phyloP scores from a whole-genome alignment of 2,888 invertebrate genomes.

The Rosalia funebris region DNA sequence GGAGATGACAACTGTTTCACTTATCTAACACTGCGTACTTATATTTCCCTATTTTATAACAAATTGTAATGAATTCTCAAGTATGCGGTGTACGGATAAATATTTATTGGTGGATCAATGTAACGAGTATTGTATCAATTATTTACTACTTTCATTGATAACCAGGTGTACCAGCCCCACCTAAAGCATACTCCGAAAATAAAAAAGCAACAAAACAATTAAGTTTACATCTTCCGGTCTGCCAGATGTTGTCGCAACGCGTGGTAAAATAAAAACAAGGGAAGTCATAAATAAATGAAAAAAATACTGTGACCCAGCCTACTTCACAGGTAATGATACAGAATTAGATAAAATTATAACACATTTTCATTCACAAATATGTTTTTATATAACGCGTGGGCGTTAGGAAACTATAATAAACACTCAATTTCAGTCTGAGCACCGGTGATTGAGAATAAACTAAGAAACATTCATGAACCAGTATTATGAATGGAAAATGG shows the following conservation, averaged over 20 bases:
- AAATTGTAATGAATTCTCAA: too few relatives aligned
- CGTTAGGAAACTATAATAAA: conserved; percentile 50
- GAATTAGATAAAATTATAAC: conserved; percentile 30
- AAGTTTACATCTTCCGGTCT: conserved; percentile 25
- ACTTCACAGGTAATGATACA: conserved; percentile 20
- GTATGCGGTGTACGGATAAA: too few relatives aligned
- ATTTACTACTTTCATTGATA: conserved; percentile 21
- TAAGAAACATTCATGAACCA: conserved; percentile 53
- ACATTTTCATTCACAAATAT: conserved; percentile 39
- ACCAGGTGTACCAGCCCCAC: conserved; percentile 17
- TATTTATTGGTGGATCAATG: neutral
- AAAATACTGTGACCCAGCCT: conserved; percentile 34
- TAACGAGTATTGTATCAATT: neutral
- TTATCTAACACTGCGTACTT: too few relatives aligned
- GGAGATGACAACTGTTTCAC: too few relatives aligned
- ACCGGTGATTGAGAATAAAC: conserved; percentile 51
- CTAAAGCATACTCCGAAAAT: conserved; percentile 13
- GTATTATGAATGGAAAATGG: conserved; percentile 54
- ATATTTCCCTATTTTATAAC: too few relatives aligned
- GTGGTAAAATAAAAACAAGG: conserved; percentile 33
- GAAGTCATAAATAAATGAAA: conserved; percentile 30
- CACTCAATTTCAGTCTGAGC: conserved; percentile 49
- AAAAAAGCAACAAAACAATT: conserved; percentile 22
- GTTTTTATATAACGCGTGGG: conserved; percentile 44
- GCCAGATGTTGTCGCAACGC: conserved; percentile 31